A percentile compares a stretch with the other conserved stretches of the same genome.
These are phyloP conservation scores for Spialia ferax DNA, from an alignment of 2,888 invertebrate species.

Conservation along the genomic window DNA sequence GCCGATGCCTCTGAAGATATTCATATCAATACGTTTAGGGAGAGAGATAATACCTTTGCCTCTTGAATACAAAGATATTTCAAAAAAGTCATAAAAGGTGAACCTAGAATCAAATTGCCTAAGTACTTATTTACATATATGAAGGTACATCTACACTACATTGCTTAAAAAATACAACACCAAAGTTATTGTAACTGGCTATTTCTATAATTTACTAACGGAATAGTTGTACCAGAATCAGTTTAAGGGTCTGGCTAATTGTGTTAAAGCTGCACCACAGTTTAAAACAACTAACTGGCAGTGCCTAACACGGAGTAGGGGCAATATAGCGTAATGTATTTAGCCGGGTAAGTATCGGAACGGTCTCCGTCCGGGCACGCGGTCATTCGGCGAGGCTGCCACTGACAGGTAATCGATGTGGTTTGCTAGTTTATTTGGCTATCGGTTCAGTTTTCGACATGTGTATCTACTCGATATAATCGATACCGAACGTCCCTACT, in stretches of 20 bases:
- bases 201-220: not conserved
- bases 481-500: slow-evolving; percentile 63
- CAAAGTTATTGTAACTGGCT: not conserved
- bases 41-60: not conserved
- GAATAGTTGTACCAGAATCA: not conserved
- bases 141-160: too few relatives aligned
- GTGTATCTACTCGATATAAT: slow-evolving; percentile 81
- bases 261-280: slow-evolving; percentile 31
- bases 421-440: slow-evolving; percentile 85
- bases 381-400: slow-evolving; percentile 77
- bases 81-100: too few relatives aligned
- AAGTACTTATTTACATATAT: too few relatives aligned
- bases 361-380: slow-evolving; percentile 61
- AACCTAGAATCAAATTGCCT: too few relatives aligned
- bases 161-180: too few relatives aligned
- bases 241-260: slow-evolving; percentile 29
- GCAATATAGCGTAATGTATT: slow-evolving; percentile 37
- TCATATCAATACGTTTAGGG: not conserved
- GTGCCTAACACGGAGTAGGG: slow-evolving; percentile 14
- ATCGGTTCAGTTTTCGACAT: slow-evolving; percentile 77
- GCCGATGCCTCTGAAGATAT: too few relatives aligned
- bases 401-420: slow-evolving; percentile 85
- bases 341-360: slow-evolving; percentile 40
- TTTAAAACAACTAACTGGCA: slow-evolving; percentile 32
- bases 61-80: too few relatives aligned